These are phyloP conservation scores for Falco naumanni DNA, from an alignment of 2,797 vertebrate genomes.

Conservation along the genomic window DNA sequence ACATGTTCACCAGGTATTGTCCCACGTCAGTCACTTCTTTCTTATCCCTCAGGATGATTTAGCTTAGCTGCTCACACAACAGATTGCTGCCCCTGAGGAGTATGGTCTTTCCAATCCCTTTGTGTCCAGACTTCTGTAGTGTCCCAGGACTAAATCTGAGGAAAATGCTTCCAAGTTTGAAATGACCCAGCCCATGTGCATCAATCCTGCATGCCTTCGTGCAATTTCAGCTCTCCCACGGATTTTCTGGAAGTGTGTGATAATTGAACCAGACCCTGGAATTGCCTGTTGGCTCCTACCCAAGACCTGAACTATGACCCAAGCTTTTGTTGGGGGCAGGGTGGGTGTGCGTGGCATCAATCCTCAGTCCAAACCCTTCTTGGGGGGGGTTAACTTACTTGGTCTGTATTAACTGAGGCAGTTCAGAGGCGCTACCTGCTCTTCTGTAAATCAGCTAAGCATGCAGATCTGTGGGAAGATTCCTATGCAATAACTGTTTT, in stretches of 20 bases:
- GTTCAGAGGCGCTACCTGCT: neutral
- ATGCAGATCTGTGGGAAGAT: neutral
- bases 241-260: neutral
- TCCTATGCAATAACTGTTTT: neutral
- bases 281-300: neutral
- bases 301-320: neutral
- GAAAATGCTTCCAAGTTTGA: neutral
- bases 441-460: too few species aligned
- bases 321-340: neutral
- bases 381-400: neutral
- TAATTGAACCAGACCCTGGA: neutral
- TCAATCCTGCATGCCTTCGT: rapidly evolving
- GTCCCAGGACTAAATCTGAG: neutral
- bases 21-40: neutral
- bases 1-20: conserved; percentile 94
- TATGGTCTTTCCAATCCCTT: neutral
- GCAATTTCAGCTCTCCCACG: neutral
- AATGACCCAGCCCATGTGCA: neutral
- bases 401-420: neutral
- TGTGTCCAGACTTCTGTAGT: neutral
- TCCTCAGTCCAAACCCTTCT: neutral
- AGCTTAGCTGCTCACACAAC: neutral
- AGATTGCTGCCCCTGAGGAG: neutral
- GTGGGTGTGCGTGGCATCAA: neutral
- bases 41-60: neutral